Conservation (phyloP, 2,113 vertebrate species). For the Bagarius yarrelli region DNA sequence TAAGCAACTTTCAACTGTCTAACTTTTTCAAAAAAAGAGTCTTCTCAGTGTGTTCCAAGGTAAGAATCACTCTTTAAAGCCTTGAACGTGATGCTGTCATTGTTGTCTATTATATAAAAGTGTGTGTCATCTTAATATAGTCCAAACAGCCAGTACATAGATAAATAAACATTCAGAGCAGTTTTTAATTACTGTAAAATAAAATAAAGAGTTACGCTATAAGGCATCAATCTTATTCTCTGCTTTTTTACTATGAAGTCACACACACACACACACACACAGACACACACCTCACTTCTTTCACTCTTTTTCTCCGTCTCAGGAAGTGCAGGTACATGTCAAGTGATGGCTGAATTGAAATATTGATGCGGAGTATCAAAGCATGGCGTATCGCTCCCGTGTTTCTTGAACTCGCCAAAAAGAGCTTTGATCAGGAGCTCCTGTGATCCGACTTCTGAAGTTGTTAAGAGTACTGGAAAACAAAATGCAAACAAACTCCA, state of each 20-base stretch:
- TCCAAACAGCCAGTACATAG: slow-evolving; percentile 29
- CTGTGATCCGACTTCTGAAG: slow-evolving; percentile 84
- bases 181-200: slow-evolving; percentile 1
- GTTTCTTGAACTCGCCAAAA: slow-evolving; percentile 80
- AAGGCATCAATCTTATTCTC: slow-evolving; percentile 16
- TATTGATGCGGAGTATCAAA: slow-evolving; percentile 85
- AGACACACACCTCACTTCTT: neutral
- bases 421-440: slow-evolving; percentile 79
- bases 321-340: slow-evolving; percentile 77
- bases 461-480: slow-evolving; percentile 81
- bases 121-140: slow-evolving; percentile 1
- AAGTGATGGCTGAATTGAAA: slow-evolving; percentile 82
- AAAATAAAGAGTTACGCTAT: slow-evolving; percentile 1
- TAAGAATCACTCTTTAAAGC: slow-evolving; percentile 42
- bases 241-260: slow-evolving; percentile 20
- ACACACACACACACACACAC: slow-evolving; percentile 17
- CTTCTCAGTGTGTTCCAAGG: slow-evolving; percentile 48
- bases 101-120: slow-evolving; percentile 1
- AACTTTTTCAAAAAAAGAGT: slow-evolving; percentile 45
- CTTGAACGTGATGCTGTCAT: slow-evolving; percentile 8
- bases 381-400: slow-evolving; percentile 76
- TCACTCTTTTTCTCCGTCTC: slow-evolving; percentile 64
- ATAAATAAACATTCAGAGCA: slow-evolving; percentile 26
- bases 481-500: slow-evolving; percentile 85
- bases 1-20: slow-evolving; percentile 24